Conservation (phyloP, 2,113 vertebrate species). For the Ictalurus furcatus region DNA sequence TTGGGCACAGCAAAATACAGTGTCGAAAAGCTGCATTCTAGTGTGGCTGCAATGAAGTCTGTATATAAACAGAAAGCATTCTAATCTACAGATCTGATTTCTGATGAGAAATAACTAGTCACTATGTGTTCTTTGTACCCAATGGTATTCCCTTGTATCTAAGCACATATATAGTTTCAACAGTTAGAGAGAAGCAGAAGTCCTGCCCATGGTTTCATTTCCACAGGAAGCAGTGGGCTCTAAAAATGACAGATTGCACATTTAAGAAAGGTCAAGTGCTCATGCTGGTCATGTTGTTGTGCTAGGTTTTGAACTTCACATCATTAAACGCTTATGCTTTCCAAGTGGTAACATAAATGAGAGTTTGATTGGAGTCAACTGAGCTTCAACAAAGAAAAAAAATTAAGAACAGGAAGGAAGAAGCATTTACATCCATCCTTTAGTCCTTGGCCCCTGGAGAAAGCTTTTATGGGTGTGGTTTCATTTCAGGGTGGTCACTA, state of each 20-base stretch:
- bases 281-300: not conserved
- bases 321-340: not conserved
- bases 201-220: not conserved
- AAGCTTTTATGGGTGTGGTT: not conserved
- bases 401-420: not conserved
- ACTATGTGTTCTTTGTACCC: not conserved
- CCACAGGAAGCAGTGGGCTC: not conserved
- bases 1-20: not conserved
- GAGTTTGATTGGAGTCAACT: not conserved
- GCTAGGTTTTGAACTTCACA: not conserved
- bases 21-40: not conserved
- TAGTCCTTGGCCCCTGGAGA: not conserved
- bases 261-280: constrained; percentile 5
- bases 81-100: not conserved
- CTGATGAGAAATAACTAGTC: not conserved
- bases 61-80: not conserved
- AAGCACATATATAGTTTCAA: not conserved
- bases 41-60: not conserved
- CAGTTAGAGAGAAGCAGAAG: not conserved
- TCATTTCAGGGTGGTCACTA: not conserved
- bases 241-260: constrained; percentile 1
- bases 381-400: not conserved
- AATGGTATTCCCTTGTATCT: not conserved
- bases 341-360: not conserved
- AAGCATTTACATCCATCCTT: not conserved